Conservation (phyloP, 2,888 invertebrate genomes). For the Magallana nippona region DNA sequence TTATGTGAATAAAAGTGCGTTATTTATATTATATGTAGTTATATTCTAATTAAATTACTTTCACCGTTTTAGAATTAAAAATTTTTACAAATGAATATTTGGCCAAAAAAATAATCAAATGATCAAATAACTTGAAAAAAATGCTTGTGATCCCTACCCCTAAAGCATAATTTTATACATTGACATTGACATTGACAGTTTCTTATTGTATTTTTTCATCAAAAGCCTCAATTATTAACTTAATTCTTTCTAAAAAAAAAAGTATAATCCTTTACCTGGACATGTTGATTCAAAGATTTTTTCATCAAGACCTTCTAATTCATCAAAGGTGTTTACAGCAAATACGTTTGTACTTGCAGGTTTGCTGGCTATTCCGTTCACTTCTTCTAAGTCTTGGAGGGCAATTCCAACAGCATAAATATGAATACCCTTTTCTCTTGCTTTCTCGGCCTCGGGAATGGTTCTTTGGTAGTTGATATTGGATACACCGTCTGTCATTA, state of each 20-base stretch:
- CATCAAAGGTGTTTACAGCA: slow-evolving; percentile 58
- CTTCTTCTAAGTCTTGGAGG: slow-evolving; percentile 57
- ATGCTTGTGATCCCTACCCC: too few species aligned
- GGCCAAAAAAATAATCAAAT: too few species aligned
- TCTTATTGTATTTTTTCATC: too few species aligned
- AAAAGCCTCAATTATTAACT: background rate
- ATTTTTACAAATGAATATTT: too few species aligned
- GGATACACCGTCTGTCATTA: slow-evolving; percentile 72
- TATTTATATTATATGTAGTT: too few species aligned
- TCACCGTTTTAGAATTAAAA: too few species aligned
- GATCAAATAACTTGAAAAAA: too few species aligned
- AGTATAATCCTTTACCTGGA: slow-evolving; percentile 50
- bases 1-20: too few species aligned
- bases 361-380: slow-evolving; percentile 59
- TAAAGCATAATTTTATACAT: too few species aligned
- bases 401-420: slow-evolving; percentile 65
- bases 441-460: slow-evolving; percentile 57
- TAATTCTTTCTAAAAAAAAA: background rate
- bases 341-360: slow-evolving; percentile 60
- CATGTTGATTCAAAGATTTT: slow-evolving; percentile 57
- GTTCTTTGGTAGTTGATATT: slow-evolving; percentile 63
- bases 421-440: slow-evolving; percentile 54
- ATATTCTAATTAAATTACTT: too few species aligned
- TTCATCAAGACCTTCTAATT: slow-evolving; percentile 51
- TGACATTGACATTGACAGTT: too few species aligned